Evolutionary conservation across 1,140 invertebrate genomes (phyloP), one percentile per base, ranked within the genome.

Genomic region (Tetragnatha versicolor): DNA sequence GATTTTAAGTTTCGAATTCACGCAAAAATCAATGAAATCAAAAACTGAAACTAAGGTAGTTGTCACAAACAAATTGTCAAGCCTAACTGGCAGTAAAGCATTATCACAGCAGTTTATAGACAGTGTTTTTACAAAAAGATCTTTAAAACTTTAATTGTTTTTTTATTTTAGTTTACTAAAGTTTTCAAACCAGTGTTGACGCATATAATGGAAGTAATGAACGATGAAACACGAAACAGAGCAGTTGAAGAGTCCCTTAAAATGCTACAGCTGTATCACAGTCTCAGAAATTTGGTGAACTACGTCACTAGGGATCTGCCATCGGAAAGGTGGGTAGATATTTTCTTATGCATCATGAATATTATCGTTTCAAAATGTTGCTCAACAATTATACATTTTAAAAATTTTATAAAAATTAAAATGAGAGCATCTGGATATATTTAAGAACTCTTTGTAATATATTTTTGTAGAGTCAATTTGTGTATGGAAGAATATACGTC

Each of bases 221-320:
- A 55, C 58, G 49, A 79, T 27, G 25, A 35, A 27, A 55, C 45
- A n/a, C 55, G 49, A 2, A 29, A 47, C 9, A 31, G 65, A 39
- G 35, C 14, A 20, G 22, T 47, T 6, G 37, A 39, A 60, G 76
- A 79, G 17, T 68, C 65, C 4, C 27, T 79, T 17, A 58, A 69
- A 65, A 47, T 79, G 35, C 31, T 79, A 4, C 76, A 69, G 20
- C 17, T 79, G 1, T 79, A 79, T 47, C 76, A 79, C 27, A 58
- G 35, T 49, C 35, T 79, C 14, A 42, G 63, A 60, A 69, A 69
- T 60, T 49, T 79, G 47, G 65, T 79, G 22, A 42, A 68, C 17
- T 69, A 68, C 49, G 65, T 79, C 14, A 35, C 31, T 22, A 55
- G 20, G 20, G 47, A 53, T 53, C 14, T 77, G 42, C 33, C 61